A percentile compares a stretch with the other conserved stretches of the same genome.
phyloP scores from a whole-genome alignment of 2,888 invertebrate species.

The Drosophila peninsularis region DNA sequence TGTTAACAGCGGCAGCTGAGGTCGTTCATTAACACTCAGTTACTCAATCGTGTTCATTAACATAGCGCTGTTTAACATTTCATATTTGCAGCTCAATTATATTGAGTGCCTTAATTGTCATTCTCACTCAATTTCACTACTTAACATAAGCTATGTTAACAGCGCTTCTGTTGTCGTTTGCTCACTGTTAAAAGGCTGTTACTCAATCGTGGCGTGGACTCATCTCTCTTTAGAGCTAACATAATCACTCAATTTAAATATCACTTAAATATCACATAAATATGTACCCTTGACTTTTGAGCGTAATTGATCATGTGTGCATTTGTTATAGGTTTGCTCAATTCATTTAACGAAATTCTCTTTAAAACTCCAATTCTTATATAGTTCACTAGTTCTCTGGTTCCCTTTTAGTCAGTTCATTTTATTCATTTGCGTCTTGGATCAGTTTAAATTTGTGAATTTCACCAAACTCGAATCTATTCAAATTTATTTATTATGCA shows the following conservation, averaged over 20 bases:
- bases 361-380: too few relatives aligned
- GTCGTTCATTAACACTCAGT: not conserved
- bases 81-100: too few relatives aligned
- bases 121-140: not conserved
- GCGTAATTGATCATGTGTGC: not conserved
- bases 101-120: not conserved
- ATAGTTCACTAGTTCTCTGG: conserved; percentile 1
- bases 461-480: conserved; percentile 4
- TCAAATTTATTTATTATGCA: conserved; percentile 25
- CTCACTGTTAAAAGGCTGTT: too few relatives aligned
- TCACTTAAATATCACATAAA: not conserved
- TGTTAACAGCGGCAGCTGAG: not conserved
- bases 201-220: too few relatives aligned
- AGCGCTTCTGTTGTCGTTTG: not conserved
- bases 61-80: not conserved
- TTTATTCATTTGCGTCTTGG: not conserved
- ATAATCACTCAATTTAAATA: not conserved
- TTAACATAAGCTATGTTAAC: not conserved
- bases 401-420: not conserved
- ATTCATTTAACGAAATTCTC: not conserved
- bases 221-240: not conserved
- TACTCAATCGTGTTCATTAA: too few relatives aligned
- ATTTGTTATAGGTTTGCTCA: not conserved
- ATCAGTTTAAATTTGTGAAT: not conserved
- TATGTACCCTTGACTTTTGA: not conserved